Evolutionary conservation across 2,888 invertebrate genomes (phyloP).

Genomic region (Cerastis leucographa): DNA sequence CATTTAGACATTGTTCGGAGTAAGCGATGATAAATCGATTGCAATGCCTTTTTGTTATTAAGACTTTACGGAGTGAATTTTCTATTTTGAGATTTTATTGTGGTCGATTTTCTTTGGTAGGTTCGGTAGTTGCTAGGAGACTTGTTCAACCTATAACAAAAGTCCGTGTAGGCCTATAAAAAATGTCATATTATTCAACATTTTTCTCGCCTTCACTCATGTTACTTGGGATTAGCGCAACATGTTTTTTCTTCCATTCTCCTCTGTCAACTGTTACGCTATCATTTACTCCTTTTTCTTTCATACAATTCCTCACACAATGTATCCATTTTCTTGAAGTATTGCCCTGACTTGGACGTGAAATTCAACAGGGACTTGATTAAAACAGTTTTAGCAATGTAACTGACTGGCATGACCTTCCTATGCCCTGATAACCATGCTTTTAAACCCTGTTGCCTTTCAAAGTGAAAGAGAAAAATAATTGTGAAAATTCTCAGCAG

Average conservation of each 20-base stretch:
- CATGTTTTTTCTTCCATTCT: too few relatives aligned
- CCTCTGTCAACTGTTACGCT: too few relatives aligned
- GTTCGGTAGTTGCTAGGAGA: not conserved
- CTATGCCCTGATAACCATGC: not conserved
- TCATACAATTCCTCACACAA: too few relatives aligned
- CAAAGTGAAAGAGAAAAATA: not conserved
- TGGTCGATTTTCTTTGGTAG: not conserved
- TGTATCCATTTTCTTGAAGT: not conserved
- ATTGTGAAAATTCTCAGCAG: not conserved
- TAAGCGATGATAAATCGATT: slow-evolving; percentile 50
- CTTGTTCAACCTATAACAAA: not conserved
- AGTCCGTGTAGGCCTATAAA: not conserved
- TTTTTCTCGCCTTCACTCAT: not conserved
- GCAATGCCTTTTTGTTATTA: slow-evolving; percentile 23
- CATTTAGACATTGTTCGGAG: slow-evolving; percentile 3
- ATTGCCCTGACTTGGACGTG: not conserved
- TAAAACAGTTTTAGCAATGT: not conserved
- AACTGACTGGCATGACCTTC: not conserved
- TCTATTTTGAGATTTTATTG: slow-evolving; percentile 27
- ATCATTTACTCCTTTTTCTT: too few relatives aligned
- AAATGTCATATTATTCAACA: not conserved
- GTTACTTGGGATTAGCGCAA: too few relatives aligned
- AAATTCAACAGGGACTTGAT: not conserved
- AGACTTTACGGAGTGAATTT: not conserved
- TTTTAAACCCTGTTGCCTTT: not conserved